Percentiles rank a stretch among this genome's conserved stretches.
These are phyloP conservation scores for Ceramica pisi DNA, from an alignment of 2,888 invertebrate species.

Conservation along the genomic window DNA sequence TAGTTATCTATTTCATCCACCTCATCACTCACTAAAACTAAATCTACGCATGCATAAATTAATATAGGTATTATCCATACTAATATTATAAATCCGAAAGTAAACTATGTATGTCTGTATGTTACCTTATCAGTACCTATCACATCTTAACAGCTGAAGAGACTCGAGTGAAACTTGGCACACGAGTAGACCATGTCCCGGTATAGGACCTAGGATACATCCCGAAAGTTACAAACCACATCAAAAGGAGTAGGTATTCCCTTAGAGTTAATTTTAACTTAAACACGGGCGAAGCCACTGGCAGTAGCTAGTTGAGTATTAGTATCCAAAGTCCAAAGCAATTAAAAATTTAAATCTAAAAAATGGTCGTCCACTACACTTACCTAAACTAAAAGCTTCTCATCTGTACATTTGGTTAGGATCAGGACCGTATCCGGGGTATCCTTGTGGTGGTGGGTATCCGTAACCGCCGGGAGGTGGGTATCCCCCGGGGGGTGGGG, in stretches of 20 bases:
- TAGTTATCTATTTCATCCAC: conserved; percentile 28
- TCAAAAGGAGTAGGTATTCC: too few species aligned
- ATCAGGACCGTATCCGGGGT: conserved; percentile 68
- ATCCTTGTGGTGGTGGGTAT: conserved; percentile 69
- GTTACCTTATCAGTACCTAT: too few species aligned
- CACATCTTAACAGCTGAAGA: too few species aligned
- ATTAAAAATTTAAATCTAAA: conserved; percentile 13
- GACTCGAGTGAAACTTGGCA: too few species aligned
- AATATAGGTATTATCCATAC: background rate
- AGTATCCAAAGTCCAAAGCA: background rate
- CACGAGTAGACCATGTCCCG: too few species aligned
- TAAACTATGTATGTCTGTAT: too few species aligned
- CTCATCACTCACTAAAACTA: conserved; percentile 17
- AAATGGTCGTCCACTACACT: conserved; percentile 77
- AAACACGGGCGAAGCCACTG: too few species aligned
- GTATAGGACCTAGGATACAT: too few species aligned
- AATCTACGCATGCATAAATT: conserved; percentile 31
- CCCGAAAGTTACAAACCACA: too few species aligned
- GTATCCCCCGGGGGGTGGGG: conserved; percentile 72
- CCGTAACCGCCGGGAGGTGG: conserved; percentile 70
- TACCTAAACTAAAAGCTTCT: conserved; percentile 73
- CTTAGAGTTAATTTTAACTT: too few species aligned
- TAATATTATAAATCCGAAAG: too few species aligned
- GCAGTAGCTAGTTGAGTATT: background rate
- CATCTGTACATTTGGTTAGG: conserved; percentile 77